These are phyloP conservation scores for Cherax destructor DNA, from an alignment of 1,140 invertebrate species.

Conservation along the genomic window DNA sequence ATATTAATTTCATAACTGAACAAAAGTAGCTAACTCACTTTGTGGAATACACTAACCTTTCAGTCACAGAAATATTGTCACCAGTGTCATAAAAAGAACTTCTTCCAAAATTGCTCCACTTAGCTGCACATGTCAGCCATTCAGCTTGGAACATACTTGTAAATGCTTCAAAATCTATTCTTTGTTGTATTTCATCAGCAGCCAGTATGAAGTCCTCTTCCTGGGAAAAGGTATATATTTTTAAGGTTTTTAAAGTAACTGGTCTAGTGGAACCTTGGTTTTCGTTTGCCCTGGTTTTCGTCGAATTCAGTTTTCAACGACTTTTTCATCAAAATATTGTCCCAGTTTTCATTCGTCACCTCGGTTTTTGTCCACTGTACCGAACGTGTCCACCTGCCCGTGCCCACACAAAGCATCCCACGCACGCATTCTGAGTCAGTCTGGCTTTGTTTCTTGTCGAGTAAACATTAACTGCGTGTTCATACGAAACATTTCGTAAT, in stretches of 20 bases:
- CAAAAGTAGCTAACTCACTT: not conserved
- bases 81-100: not conserved
- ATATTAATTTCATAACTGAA: not conserved
- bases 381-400: too few relatives aligned
- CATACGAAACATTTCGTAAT: too few relatives aligned
- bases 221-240: not conserved
- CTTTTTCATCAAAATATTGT: too few relatives aligned
- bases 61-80: not conserved
- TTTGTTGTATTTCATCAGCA: not conserved
- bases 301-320: too few relatives aligned
- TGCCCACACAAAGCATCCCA: too few relatives aligned
- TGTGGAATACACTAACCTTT: not conserved
- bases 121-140: not conserved
- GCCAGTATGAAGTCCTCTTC: conserved; percentile 1
- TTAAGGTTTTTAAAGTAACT: not conserved
- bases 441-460: too few relatives aligned
- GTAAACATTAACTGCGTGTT: too few relatives aligned
- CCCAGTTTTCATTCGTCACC: too few relatives aligned
- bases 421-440: too few relatives aligned
- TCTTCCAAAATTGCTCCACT: not conserved
- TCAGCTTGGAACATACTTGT: not conserved
- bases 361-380: too few relatives aligned
- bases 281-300: too few relatives aligned
- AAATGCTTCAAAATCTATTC: conserved; percentile 7
- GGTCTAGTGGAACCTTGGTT: too few relatives aligned